phyloP scores from a whole-genome alignment of 2,113 vertebrate genomes.

The Manacus vitellinus region DNA sequence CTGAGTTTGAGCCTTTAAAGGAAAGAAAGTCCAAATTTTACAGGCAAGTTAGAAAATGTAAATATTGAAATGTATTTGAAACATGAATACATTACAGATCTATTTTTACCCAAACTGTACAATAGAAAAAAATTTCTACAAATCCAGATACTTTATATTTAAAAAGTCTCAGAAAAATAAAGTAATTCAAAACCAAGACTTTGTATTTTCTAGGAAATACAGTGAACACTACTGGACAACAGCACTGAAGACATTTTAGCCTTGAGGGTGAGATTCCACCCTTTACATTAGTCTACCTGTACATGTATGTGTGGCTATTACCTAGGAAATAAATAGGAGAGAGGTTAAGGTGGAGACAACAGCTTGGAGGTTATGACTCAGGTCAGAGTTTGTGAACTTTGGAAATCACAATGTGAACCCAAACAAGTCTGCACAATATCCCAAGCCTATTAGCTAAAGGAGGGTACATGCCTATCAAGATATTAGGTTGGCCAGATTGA shows the following conservation, averaged over 20 bases:
- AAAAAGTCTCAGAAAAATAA: not conserved
- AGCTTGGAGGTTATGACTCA: not conserved
- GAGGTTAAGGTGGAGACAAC: not conserved
- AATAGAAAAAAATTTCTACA: not conserved
- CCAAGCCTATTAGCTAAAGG: not conserved
- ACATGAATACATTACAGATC: not conserved
- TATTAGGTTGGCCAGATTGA: not conserved
- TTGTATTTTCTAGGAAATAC: not conserved
- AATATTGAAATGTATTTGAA: not conserved
- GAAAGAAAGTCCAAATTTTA: constrained; percentile 12
- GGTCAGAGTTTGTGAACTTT: not conserved
- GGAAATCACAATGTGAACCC: not conserved
- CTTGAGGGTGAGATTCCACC: not conserved
- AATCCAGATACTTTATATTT: not conserved
- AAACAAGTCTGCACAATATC: not conserved
- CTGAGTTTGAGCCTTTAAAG: constrained; percentile 89
- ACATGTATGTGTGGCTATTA: not conserved
- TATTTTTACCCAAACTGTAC: not conserved
- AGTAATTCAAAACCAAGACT: not conserved
- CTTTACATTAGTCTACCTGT: not conserved
- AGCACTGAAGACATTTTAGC: not conserved
- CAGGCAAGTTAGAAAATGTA: not conserved
- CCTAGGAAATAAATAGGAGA: not conserved
- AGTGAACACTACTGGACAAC: not conserved
- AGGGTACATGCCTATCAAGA: not conserved